Conservation (phyloP, 2,113 vertebrate genomes). For the Melanostigma gelatinosum region DNA sequence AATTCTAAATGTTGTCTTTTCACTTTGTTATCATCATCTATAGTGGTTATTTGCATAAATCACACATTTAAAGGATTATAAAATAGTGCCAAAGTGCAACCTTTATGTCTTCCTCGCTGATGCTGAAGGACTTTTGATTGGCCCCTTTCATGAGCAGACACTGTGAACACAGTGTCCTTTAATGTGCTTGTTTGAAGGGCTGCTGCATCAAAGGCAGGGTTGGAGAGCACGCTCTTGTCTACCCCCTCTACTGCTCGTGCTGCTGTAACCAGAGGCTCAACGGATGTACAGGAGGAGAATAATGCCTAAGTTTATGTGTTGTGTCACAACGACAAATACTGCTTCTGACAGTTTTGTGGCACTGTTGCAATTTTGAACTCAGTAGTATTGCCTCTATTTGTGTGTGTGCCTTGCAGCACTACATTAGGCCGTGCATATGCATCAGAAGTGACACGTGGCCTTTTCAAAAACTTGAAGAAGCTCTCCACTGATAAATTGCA, state of each 20-base stretch:
- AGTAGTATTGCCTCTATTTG: background rate
- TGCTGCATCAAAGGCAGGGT: background rate
- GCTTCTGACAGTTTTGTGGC: background rate
- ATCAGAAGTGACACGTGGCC: conserved; percentile 30
- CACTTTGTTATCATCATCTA: background rate
- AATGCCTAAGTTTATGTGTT: background rate
- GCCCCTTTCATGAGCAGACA: background rate
- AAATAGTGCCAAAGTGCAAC: background rate
- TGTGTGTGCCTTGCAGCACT: conserved; percentile 1
- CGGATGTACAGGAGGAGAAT: background rate
- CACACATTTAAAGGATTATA: background rate
- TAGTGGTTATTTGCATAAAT: background rate
- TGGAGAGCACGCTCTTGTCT: background rate
- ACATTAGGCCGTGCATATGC: conserved; percentile 42
- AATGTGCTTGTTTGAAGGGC: background rate
- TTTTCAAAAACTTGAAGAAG: conserved; percentile 25
- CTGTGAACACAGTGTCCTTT: background rate
- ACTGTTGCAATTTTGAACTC: background rate
- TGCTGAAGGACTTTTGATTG: background rate
- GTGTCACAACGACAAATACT: background rate
- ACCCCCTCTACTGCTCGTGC: background rate
- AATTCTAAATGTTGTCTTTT: background rate
- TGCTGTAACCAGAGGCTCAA: background rate
- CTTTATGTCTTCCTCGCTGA: background rate
- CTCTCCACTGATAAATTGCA: background rate